Base-by-base conservation (phyloP, 1,140 invertebrate genomes). In the Pollicipes pollicipes region DNA sequence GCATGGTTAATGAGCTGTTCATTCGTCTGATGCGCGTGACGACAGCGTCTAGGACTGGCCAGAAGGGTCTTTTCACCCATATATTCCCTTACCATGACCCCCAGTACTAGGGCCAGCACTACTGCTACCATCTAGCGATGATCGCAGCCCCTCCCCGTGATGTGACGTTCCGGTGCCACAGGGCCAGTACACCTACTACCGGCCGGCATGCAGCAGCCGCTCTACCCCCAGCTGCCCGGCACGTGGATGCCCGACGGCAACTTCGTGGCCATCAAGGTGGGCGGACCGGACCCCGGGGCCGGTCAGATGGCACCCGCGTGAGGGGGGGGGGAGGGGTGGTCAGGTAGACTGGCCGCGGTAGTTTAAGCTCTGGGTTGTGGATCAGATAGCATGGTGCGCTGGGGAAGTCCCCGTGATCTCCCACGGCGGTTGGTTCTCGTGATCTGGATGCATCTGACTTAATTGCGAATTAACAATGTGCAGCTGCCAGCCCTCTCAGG, bases 281-380 rank as follows among this genome's bases (percentile, higher is more conserved):
- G 64, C 24, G 6, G 6, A 4, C 24, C 24, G n/a, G 3, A 24
- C 16, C 4, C 26, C 8, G 63, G 63, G 24, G 6, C 27, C 6
- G 6, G 63, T 10, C 6, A 45, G 10, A 45, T 24, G 37, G 37
- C 37, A 45, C 37, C 10, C 37, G 37, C 37, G 37, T 45, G 37
- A 13, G 37, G 10, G 63, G 3, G 63, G 3, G 27, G 27, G n/a
- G 28, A 66, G n/a, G 29, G 6, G 27, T 35, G n/a, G 27, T 30
- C 68, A 45, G 68, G 27, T 69, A 35, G 27, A 69, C 37, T 45
- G 37, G 68, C 35, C n/a, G 68, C 27, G 27, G 28, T 29, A 27
- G 27, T 29, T 27, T 4, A 13, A 17, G 27, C 8, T 30, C 29
- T n/a, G 27, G 63, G 63, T 10, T 30, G 32, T 6, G 32, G 16